phyloP scores from a whole-genome alignment of 2,888 invertebrate species.

The Scrobipalpa costella region DNA sequence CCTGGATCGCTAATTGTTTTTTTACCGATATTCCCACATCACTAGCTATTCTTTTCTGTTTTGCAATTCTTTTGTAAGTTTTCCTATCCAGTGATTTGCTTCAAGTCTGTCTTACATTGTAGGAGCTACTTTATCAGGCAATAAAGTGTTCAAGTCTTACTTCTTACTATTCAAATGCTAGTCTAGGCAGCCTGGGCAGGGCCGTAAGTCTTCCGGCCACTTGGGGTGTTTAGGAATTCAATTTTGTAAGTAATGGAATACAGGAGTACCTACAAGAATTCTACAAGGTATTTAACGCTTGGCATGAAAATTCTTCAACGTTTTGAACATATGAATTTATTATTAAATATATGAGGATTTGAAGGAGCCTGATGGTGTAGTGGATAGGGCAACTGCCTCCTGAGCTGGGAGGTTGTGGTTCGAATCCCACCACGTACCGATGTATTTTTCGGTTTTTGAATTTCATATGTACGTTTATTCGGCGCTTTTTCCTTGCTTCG shows the following conservation, averaged over 20 bases:
- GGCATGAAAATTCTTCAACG: neutral
- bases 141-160: constrained; percentile 8
- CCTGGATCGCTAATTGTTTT: no score
- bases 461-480: no score
- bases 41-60: no score
- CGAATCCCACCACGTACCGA: no score
- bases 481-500: no score
- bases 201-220: constrained; percentile 8
- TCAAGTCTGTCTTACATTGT: neutral
- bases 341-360: no score
- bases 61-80: neutral
- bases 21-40: no score
- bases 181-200: neutral
- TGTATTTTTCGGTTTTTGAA: no score
- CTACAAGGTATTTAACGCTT: neutral
- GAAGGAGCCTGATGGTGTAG: no score
- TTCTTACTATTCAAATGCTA: neutral
- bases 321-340: no score
- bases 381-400: no score
- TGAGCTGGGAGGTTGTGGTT: no score
- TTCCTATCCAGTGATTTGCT: neutral
- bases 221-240: constrained; percentile 11
- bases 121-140: neutral
- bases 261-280: neutral
- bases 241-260: neutral